phyloP scores from a whole-genome alignment of 2,888 invertebrate species.

The Cyrtodaria siliqua region DNA sequence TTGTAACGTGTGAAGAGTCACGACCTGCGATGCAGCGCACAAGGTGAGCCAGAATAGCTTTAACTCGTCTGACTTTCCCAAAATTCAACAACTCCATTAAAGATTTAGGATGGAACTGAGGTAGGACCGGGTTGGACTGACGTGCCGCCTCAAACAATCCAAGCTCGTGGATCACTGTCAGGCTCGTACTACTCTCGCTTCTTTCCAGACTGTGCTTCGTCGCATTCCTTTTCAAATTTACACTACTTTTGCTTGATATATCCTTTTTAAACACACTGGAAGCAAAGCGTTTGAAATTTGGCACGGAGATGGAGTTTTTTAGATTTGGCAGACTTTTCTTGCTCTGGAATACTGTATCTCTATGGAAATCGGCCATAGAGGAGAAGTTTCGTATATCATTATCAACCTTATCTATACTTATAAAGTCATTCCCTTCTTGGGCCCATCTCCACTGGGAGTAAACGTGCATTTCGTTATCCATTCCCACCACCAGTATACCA shows the following conservation, averaged over 20 bases:
- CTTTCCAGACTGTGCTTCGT: conserved; percentile 64
- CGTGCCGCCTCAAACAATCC: conserved; percentile 97
- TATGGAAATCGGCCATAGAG: conserved; percentile 51
- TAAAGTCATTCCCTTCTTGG: conserved; percentile 43
- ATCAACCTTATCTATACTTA: conserved; percentile 27
- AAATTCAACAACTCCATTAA: conserved; percentile 99
- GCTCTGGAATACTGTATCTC: conserved; percentile 50
- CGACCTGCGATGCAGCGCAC: conserved; percentile 90
- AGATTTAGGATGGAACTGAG: conserved; percentile 99
- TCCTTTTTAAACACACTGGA: conserved; percentile 53
- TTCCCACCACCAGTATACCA: conserved; percentile 98
- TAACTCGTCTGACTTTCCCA: conserved; percentile 98
- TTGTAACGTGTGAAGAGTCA: conserved; percentile 65
- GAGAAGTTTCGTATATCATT: conserved; percentile 50
- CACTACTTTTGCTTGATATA: conserved; percentile 25
- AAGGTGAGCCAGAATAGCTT: conserved; percentile 98
- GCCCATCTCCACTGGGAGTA: conserved; percentile 95
- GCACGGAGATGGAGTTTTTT: conserved; percentile 77
- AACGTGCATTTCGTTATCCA: conserved; percentile 99
- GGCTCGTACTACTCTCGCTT: conserved; percentile 79
- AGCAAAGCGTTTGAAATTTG: conserved; percentile 73
- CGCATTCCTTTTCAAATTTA: conserved; percentile 62
- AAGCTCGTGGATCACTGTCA: conserved; percentile 83
- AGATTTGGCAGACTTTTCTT: conserved; percentile 73
- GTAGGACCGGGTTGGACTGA: conserved; percentile 98